Base-by-base conservation (phyloP, 2,797 vertebrate genomes). In the Artibeus lituratus region DNA sequence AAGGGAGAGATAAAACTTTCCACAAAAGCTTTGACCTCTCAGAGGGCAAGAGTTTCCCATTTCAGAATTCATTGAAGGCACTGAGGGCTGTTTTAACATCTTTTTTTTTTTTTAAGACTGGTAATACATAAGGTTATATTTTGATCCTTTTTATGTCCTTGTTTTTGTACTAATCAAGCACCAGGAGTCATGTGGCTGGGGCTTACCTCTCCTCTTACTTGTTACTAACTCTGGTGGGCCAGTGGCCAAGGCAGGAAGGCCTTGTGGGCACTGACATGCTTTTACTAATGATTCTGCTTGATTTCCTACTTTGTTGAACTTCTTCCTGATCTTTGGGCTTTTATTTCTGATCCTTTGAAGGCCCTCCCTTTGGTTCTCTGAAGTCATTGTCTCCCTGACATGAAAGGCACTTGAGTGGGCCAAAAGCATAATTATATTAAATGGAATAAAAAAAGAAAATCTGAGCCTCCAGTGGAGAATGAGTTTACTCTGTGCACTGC, bases 251-350 rank as follows among this genome's bases (percentile, higher is more conserved):
- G 42, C 69, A 72, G 78, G 73, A 85, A 72, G 86, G 81, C 32
- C 16, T 92, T 95, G 85, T 74, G 70, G 73, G 78, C 8, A 49
- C 91, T 91, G 90, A 92, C 90, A 11, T 76, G 78, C 67, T 96
- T 87, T 95, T 19, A 67, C 57, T 91, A 88, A 90, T 95, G 80
- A 44, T 87, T 87, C 83, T 93, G 80, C 70, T 88, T 89, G 73
- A 94, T 88, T 94, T 96, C 78, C 92, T 91, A 83, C 95, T 96
- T 97, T 95, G 93, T 70, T 92, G 53, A 87, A 69, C 10, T n/a
- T 89, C 88, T 97, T 96, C 80, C 55, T 92, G 74, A 94, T 94
- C 69, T 92, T 57, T 95, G 91, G 84, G 74, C 80, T 96, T 92
- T 82, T 94, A 83, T 83, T 57, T 91, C 89, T 85, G 53, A n/a